Base-by-base conservation (phyloP, 2,888 invertebrate genomes). In the Mechanitis messenoides region DNA sequence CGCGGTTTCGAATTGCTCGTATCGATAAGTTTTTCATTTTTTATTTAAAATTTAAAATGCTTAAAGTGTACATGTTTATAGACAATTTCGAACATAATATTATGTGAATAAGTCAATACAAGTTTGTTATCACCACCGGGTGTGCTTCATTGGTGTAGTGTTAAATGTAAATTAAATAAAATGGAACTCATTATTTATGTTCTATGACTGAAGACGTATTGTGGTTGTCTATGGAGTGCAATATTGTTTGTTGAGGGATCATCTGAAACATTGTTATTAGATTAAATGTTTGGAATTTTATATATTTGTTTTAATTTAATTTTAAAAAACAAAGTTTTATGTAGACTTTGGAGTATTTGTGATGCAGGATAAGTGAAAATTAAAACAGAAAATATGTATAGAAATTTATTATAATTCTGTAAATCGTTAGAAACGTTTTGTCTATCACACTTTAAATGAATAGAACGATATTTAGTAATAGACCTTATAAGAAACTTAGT, bases 201-300 rank as follows among this genome's bases (percentile, higher is more conserved):
- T 31, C 28, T 50, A 35, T 31, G 50, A 28, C 9, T 50, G n/a
- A 31, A 31, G 31, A 50, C 31, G 50, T 31, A 31, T 3, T 31
- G 7, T 31, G 9, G 31, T n/a, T 7, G 31, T 50, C 31, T 9
- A n/a, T 47, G 28, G 50, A 31, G 50, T 55, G 54, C 54, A 55
- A 59, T 59, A 55, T 45, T 45, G 20, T 53, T 46, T 59, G 54
- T 5, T 20, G 42, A 42, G 6, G 11, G 42, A 42, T 42, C 42
- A n/a, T 5, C 20, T 20, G 20, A 20, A 20, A 20, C 20, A 1
- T 28, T 47, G 28, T 45, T 45, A n/a, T 45, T 9, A 45, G 45
- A 59, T 54, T 55, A 55, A 59, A 59, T 55, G 54, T 35, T 53
- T 59, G 33, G 11, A 59, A 59, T 28, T 28, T 20, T 31, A 31